phyloP scores from a whole-genome alignment of 2,113 vertebrate species.

The Antechinus stuartii region DNA sequence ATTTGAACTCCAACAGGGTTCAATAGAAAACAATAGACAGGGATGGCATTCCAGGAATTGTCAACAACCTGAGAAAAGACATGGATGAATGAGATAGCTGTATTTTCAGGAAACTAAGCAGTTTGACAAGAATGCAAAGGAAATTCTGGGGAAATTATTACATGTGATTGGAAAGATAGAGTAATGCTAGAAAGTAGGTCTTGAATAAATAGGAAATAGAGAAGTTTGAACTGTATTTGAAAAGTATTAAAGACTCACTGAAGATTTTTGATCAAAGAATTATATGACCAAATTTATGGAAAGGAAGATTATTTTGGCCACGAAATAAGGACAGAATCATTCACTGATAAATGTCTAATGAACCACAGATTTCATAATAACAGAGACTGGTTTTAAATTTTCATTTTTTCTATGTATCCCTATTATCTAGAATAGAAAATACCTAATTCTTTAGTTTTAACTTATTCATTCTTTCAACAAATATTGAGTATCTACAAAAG shows the following conservation, averaged over 20 bases:
- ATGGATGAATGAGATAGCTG: neutral
- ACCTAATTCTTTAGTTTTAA: neutral
- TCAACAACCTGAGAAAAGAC: neutral
- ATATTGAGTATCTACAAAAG: neutral
- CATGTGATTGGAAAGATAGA: neutral
- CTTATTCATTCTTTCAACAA: neutral
- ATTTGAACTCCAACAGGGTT: no score
- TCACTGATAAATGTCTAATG: neutral
- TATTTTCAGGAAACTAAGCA: neutral
- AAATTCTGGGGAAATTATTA: neutral
- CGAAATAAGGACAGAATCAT: neutral
- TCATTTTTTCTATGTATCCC: neutral
- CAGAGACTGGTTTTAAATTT: neutral
- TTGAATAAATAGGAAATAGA: neutral
- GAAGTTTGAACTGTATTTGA: neutral
- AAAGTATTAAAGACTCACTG: neutral
- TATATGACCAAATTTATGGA: neutral
- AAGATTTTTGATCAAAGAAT: neutral
- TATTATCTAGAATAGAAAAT: neutral
- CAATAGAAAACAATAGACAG: neutral
- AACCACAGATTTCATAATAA: neutral
- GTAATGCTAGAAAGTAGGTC: neutral
- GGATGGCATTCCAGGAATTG: neutral
- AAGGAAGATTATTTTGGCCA: neutral
- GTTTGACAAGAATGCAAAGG: neutral